phyloP scores from a whole-genome alignment of 2,113 vertebrate species.

The Carassius auratus region DNA sequence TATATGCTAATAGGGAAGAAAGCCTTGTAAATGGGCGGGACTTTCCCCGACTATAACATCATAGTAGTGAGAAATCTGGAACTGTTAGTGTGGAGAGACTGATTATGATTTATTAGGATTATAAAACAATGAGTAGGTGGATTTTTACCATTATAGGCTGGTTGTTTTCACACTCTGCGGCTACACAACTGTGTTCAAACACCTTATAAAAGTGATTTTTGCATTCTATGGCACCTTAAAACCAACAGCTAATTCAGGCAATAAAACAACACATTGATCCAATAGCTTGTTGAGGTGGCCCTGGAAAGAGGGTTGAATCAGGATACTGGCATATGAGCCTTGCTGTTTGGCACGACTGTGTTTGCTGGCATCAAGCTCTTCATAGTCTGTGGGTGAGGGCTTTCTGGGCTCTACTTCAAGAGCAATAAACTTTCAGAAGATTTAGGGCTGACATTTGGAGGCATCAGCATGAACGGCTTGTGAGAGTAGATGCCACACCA shows the following conservation, averaged over 20 bases:
- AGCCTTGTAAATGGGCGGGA: too few relatives aligned
- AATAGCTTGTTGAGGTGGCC: slow-evolving; percentile 40
- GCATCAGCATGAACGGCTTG: slow-evolving; percentile 74
- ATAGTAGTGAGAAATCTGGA: too few relatives aligned
- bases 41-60: too few relatives aligned
- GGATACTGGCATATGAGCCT: slow-evolving; percentile 64
- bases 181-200: too few relatives aligned
- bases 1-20: too few relatives aligned
- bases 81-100: too few relatives aligned
- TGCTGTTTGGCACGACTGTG: slow-evolving; percentile 49
- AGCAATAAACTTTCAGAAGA: slow-evolving; percentile 78
- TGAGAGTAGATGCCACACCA: slow-evolving; percentile 65
- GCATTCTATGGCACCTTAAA: not conserved
- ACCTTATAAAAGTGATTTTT: too few relatives aligned
- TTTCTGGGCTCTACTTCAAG: slow-evolving; percentile 76
- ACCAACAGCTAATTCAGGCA: slow-evolving; percentile 14
- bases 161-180: too few relatives aligned
- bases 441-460: slow-evolving; percentile 78
- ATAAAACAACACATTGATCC: slow-evolving; percentile 33
- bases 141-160: too few relatives aligned
- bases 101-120: too few relatives aligned
- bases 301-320: slow-evolving; percentile 50
- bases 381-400: slow-evolving; percentile 65
- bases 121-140: too few relatives aligned
- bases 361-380: slow-evolving; percentile 56